Base-by-base conservation (phyloP, 2,888 invertebrate species). In the Microdon myrmicae region DNA sequence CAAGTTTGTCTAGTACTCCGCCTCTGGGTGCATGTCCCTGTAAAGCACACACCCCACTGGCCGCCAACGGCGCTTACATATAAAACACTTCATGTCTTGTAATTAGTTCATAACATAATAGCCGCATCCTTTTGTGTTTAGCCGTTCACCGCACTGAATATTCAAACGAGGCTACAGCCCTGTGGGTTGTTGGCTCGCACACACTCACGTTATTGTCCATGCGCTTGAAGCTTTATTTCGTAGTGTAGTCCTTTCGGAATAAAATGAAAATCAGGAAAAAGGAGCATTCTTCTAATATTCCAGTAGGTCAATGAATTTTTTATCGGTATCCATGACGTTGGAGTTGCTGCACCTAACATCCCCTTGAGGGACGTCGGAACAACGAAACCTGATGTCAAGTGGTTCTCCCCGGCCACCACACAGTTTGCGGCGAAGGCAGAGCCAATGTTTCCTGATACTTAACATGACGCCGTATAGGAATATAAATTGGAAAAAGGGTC, bases 401-500 rank as follows among this genome's bases (percentile, higher is more conserved):
- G 51, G 58, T 43, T 47, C 53, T 45, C 51, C 51, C 51, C 38
- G n/a, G n/a, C 26, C 29, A 19, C 39, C 16, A 48, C 22, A 34
- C 39, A 45, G 45, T 10, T 13, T 23, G 9, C 23, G n/a, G 7
- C 2, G 23, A 22, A 47, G 4, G 16, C n/a, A 31, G 41, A 37
- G 41, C n/a, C 35, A 43, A 28, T 51, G 41, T 47, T 41, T 49
- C 35, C 31, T 20, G 32, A 12, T 38, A 14, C 47, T 53, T 31
- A 51, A 64, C 58, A 64, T 64, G 64, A 58, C 64, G 53, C 51
- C 53, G 48, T 58, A 64, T 64, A 56, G 47, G 51, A 53, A 56
- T 49, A 49, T 49, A 44, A 49, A 64, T 51, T 53, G 37, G 22
- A 38, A 38, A 38, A 38, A 19, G 28, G n/a, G 17, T 13, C 7